Conservation (phyloP, 35 echinoderm and acorn worm species). For the Apostichopus japonicus region DNA sequence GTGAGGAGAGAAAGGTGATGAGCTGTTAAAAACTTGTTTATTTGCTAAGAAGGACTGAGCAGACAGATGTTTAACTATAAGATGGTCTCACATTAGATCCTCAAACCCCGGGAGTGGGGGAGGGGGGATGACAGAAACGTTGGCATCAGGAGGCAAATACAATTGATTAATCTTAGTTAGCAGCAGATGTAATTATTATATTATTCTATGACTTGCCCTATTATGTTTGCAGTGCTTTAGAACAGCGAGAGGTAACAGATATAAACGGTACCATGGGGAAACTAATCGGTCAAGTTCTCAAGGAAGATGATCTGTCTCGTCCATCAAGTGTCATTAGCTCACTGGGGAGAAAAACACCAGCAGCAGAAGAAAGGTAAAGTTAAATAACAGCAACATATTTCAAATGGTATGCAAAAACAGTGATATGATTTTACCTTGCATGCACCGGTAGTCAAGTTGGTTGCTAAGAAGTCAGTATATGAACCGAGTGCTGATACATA, state of each 20-base stretch:
- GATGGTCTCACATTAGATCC: too few species aligned
- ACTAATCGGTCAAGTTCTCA: slow-evolving; percentile 76
- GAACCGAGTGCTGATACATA: too few species aligned
- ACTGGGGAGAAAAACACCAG: slow-evolving; percentile 63
- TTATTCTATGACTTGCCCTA: too few species aligned
- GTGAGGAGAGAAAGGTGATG: too few species aligned
- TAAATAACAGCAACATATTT: not conserved
- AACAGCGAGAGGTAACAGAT: slow-evolving; percentile 84
- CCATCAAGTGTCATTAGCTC: slow-evolving; percentile 73
- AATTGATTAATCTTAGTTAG: too few species aligned
- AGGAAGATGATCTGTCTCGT: slow-evolving; percentile 90
- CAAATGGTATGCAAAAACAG: not conserved
- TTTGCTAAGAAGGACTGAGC: too few species aligned
- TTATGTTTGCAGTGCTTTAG: slow-evolving; percentile 57
- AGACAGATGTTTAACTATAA: too few species aligned
- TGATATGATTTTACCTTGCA: not conserved
- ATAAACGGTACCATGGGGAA: slow-evolving; percentile 55
- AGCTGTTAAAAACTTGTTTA: too few species aligned
- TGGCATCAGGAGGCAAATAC: too few species aligned
- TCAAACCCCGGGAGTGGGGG: too few species aligned
- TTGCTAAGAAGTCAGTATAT: not conserved
- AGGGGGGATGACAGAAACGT: too few species aligned
- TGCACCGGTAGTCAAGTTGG: not conserved
- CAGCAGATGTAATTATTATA: too few species aligned
- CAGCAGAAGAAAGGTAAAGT: slow-evolving; percentile 83